Evolutionary conservation across 1,140 invertebrate genomes (phyloP).

Genomic region (Whitmania pigra): DNA sequence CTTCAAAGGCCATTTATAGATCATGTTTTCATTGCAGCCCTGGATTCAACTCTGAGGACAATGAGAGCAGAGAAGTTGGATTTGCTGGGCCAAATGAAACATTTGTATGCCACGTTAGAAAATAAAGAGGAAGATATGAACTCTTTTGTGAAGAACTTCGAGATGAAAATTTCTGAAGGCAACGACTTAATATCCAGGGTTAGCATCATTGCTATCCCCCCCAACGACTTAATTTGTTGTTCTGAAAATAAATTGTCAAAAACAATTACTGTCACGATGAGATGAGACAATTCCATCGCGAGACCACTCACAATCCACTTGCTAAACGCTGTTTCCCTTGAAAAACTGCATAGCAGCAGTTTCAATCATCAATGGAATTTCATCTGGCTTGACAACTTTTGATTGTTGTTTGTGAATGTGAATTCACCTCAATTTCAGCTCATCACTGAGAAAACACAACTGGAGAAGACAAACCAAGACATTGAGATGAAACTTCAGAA

Average conservation of each 20-base stretch:
- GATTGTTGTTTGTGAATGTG: background rate
- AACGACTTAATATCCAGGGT: slow-evolving; percentile 55
- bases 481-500: background rate
- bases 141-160: slow-evolving; percentile 85
- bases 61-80: slow-evolving; percentile 86
- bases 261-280: too few relatives aligned
- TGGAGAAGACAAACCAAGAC: background rate
- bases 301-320: too few relatives aligned
- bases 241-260: too few relatives aligned
- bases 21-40: background rate
- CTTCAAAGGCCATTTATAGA: too few relatives aligned
- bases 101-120: slow-evolving; percentile 78
- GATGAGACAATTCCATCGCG: too few relatives aligned
- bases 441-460: background rate
- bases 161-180: slow-evolving; percentile 66
- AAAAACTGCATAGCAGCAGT: too few relatives aligned
- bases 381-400: too few relatives aligned
- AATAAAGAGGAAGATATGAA: slow-evolving; percentile 82
- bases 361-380: too few relatives aligned
- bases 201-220: background rate
- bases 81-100: slow-evolving; percentile 83
- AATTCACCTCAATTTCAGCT: background rate
- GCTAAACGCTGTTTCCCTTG: too few relatives aligned
- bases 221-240: background rate
- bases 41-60: slow-evolving; percentile 47